Evolutionary conservation across 2,113 vertebrate species (phyloP).

Genomic region (Stomatorhinus ivindoensis): DNA sequence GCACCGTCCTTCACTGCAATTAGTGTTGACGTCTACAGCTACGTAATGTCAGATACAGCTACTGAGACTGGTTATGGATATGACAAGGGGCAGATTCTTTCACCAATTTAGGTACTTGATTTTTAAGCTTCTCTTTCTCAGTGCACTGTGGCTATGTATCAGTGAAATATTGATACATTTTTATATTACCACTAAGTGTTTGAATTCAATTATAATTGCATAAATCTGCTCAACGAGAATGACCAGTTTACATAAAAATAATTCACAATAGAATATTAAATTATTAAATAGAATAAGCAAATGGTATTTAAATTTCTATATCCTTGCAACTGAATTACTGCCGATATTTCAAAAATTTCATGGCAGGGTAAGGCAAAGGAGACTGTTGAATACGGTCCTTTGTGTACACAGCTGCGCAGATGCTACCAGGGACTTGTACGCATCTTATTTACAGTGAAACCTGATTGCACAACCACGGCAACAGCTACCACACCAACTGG

Average conservation of each 20-base stretch:
- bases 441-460: slow-evolving; percentile 48
- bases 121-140: neutral
- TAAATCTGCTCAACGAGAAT: neutral
- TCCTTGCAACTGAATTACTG: neutral
- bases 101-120: neutral
- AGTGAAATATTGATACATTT: neutral
- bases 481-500: slow-evolving; percentile 41
- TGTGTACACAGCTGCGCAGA: slow-evolving; percentile 46
- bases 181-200: neutral
- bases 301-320: neutral
- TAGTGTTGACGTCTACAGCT: neutral
- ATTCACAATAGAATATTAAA: neutral
- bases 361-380: slow-evolving; percentile 13
- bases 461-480: slow-evolving; percentile 54
- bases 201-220: neutral
- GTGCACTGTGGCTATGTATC: neutral
- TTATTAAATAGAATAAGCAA: neutral
- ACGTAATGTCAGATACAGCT: neutral
- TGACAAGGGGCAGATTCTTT: neutral
- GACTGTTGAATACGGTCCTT: slow-evolving; percentile 33
- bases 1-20: neutral
- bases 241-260: neutral
- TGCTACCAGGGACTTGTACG: slow-evolving; percentile 38
- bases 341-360: neutral
- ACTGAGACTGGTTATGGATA: neutral